Evolutionary conservation across 2,888 invertebrate species (phyloP).

Genomic region (Cremastinae sp.): DNA sequence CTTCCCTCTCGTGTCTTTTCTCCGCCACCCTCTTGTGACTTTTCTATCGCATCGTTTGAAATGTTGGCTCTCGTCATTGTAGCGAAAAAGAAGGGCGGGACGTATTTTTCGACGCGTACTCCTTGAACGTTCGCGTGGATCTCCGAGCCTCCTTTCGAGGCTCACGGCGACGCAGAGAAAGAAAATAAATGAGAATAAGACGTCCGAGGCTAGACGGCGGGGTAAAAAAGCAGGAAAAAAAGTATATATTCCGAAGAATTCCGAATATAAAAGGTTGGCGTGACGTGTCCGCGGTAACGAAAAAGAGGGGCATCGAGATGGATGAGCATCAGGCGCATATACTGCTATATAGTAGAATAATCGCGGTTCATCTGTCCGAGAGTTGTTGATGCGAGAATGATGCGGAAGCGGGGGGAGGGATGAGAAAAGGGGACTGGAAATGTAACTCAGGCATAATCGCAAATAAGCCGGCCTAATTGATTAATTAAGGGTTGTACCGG

Average conservation of each 20-base stretch:
- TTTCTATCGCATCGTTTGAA: slow-evolving; percentile 61
- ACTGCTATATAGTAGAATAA: slow-evolving; percentile 12
- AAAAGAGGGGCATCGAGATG: no score
- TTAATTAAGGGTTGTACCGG: slow-evolving; percentile 73
- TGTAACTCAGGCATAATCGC: slow-evolving; percentile 64
- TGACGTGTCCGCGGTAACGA: no score
- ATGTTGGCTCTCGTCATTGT: slow-evolving; percentile 65
- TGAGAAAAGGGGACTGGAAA: slow-evolving; percentile 40
- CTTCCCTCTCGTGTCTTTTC: neutral
- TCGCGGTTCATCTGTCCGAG: slow-evolving; percentile 11
- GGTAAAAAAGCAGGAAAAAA: no score
- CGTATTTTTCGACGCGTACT: slow-evolving; percentile 22
- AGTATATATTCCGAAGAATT: no score
- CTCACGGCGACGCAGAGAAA: no score
- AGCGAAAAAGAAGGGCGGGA: slow-evolving; percentile 27
- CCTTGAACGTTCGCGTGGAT: slow-evolving; percentile 29
- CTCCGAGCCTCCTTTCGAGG: neutral
- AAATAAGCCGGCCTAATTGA: slow-evolving; percentile 74
- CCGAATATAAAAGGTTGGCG: no score
- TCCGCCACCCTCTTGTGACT: neutral
- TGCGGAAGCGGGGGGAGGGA: slow-evolving; percentile 37
- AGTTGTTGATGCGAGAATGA: no score
- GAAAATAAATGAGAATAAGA: no score
- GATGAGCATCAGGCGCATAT: no score
- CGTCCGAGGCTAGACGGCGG: no score